Evolutionary conservation across 2,888 invertebrate genomes (phyloP).

Genomic region (Ichneumon xanthorius): DNA sequence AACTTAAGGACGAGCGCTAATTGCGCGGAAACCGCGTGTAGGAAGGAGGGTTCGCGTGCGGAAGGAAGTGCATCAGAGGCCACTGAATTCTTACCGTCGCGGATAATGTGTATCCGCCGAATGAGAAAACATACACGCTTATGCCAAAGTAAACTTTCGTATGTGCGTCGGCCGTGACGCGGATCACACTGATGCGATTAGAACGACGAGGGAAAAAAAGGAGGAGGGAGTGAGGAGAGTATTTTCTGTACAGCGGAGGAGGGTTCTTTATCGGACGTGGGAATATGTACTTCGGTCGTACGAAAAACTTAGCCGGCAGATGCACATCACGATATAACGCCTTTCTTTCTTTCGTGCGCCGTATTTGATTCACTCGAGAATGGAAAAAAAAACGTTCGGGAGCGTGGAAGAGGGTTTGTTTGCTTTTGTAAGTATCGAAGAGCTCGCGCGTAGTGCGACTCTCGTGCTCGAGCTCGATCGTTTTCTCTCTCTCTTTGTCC

Average conservation of each 20-base stretch:
- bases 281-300: constrained; percentile 62
- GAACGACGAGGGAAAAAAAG: neutral
- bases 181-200: constrained; percentile 9
- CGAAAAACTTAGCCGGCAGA: constrained; percentile 57
- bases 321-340: constrained; percentile 46
- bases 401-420: constrained; percentile 73
- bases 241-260: neutral
- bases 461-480: neutral
- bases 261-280: constrained; percentile 67
- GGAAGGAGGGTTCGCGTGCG: constrained; percentile 37
- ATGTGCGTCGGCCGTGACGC: neutral
- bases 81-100: constrained; percentile 8
- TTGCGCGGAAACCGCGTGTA: constrained; percentile 7
- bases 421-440: constrained; percentile 79
- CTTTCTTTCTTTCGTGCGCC: constrained; percentile 4
- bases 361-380: constrained; percentile 40
- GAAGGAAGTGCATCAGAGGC: constrained; percentile 17
- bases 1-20: neutral
- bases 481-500: constrained; percentile 13
- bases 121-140: neutral
- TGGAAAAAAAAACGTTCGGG: constrained; percentile 61
- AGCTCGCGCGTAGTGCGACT: constrained; percentile 30
- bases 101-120: neutral
- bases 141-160: neutral
- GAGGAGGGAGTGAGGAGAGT: neutral